Conservation (phyloP, 2,888 invertebrate species). For the Lasioglossum lativentre region DNA sequence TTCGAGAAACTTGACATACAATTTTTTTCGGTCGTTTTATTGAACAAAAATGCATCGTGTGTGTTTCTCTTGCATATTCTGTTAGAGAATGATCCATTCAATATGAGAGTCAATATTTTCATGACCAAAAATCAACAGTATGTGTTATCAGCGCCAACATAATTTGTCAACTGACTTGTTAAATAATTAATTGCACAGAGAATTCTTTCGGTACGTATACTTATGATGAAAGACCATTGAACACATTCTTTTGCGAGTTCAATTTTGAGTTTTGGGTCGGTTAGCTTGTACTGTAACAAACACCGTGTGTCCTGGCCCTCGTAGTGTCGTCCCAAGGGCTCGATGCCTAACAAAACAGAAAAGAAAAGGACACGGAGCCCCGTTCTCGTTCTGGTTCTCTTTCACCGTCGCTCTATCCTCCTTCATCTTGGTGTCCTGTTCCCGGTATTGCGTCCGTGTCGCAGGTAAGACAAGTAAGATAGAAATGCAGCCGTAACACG, state of each 20-base stretch:
- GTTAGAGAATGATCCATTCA: too few relatives aligned
- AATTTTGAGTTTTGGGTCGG: neutral
- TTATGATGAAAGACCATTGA: neutral
- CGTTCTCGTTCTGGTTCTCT: constrained; percentile 7
- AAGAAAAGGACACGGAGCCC: neutral
- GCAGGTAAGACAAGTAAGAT: constrained; percentile 78
- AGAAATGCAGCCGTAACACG: constrained; percentile 78
- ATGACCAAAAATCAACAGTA: neutral
- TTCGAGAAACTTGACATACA: neutral
- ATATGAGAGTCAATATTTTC: too few relatives aligned
- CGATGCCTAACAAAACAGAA: neutral
- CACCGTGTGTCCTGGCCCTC: neutral
- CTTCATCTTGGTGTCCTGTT: constrained; percentile 64
- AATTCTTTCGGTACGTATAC: neutral
- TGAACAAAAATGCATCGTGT: neutral
- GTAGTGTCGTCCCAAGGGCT: neutral
- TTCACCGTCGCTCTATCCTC: constrained; percentile 28
- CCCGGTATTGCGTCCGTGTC: constrained; percentile 69
- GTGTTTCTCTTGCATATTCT: neutral
- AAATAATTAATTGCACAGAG: neutral
- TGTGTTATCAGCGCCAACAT: neutral
- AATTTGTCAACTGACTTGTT: neutral
- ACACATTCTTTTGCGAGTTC: neutral
- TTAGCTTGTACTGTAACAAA: neutral
- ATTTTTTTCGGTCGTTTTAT: neutral